Evolutionary conservation across 1,140 invertebrate genomes (phyloP).

Genomic region (Sogatella furcifera): DNA sequence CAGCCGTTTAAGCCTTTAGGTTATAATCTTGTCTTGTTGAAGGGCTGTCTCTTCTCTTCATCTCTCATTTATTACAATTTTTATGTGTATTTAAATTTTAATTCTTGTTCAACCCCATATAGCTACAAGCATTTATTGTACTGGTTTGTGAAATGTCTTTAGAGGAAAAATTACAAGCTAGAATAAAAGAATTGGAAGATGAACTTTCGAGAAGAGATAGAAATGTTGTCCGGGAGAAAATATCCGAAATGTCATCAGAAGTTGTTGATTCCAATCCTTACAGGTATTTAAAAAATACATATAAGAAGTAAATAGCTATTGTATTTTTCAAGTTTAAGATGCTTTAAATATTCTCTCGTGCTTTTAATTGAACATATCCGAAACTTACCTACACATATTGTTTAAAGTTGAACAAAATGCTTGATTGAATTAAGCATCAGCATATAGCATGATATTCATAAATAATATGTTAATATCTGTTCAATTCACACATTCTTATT

Average conservation of each 20-base stretch:
- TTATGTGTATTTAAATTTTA: too few relatives aligned
- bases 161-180: constrained; percentile 35
- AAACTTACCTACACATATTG: neutral
- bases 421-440: too few relatives aligned
- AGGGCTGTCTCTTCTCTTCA: too few relatives aligned
- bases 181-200: constrained; percentile 43
- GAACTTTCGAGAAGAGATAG: constrained; percentile 37
- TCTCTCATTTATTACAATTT: too few relatives aligned
- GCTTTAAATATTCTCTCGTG: neutral
- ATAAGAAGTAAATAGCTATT: constrained; percentile 5
- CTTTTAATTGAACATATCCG: neutral
- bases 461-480: too few relatives aligned
- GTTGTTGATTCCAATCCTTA: constrained; percentile 99
- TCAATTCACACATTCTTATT: too few relatives aligned
- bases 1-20: too few relatives aligned
- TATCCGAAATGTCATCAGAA: constrained; percentile 71
- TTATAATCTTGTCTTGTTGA: too few relatives aligned
- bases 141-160: constrained; percentile 28
- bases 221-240: constrained; percentile 41
- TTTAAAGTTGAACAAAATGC: too few relatives aligned
- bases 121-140: too few relatives aligned
- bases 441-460: too few relatives aligned
- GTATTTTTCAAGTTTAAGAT: constrained; percentile 3
- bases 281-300: constrained; percentile 47
- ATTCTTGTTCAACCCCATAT: too few relatives aligned